Percentiles rank a stretch among this genome's conserved stretches.
Evolutionary conservation across 2,797 vertebrate species (phyloP).

Genomic region (Sandelia bainsii): DNA sequence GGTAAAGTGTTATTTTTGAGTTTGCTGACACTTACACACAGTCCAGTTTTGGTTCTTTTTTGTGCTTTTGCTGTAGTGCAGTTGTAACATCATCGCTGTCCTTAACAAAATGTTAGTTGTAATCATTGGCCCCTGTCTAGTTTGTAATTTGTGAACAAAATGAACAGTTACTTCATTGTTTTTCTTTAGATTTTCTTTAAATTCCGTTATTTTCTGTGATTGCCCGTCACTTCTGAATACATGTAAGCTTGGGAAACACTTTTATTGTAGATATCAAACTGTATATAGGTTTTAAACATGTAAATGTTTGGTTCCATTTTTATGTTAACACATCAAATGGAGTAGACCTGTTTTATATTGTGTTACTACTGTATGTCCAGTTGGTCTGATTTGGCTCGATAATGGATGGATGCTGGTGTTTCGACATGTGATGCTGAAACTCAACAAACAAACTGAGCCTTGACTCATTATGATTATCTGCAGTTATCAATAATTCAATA

Average conservation of each 20-base stretch:
- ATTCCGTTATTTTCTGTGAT: conserved; percentile 16
- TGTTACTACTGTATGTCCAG: conserved; percentile 50
- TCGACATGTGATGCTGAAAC: conserved; percentile 55
- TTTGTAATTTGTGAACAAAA: conserved; percentile 34
- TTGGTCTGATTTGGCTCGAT: conserved; percentile 44
- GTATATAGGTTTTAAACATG: conserved; percentile 79
- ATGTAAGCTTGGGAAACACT: conserved; percentile 33
- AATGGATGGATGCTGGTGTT: conserved; percentile 39
- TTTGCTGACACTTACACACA: conserved; percentile 19
- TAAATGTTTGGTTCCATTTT: conserved; percentile 61
- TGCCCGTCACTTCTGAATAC: conserved; percentile 38
- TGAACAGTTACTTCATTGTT: conserved; percentile 3
- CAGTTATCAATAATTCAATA: conserved; percentile 22
- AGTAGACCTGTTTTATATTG: conserved; percentile 51
- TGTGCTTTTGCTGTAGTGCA: conserved; percentile 47
- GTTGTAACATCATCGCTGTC: conserved; percentile 25
- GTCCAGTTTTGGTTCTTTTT: conserved; percentile 28
- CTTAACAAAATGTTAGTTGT: conserved; percentile 7
- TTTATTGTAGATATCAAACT: conserved; percentile 74
- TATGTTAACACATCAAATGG: conserved; percentile 59
- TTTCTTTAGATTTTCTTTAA: neutral
- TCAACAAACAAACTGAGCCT: conserved; percentile 57
- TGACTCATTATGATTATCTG: conserved; percentile 33
- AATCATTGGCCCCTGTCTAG: conserved; percentile 1
- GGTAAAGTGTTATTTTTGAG: conserved; percentile 33